phyloP scores from a whole-genome alignment of 2,888 invertebrate species.

The Perizoma affinitatum region DNA sequence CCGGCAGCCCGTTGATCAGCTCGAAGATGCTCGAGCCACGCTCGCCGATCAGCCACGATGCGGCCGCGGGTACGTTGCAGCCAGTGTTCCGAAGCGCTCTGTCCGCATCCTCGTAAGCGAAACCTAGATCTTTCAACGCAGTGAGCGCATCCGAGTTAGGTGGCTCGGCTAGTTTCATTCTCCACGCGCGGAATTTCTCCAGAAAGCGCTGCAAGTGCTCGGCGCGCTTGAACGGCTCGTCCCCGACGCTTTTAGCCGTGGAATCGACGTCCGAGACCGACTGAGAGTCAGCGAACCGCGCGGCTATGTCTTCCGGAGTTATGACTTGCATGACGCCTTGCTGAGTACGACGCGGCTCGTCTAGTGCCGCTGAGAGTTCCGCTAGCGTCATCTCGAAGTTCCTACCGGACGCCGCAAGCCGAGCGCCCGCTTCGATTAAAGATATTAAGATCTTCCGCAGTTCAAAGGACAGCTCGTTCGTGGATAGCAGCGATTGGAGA shows the following conservation, averaged over 20 bases:
- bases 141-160: conserved; percentile 62
- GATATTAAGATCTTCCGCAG: conserved; percentile 74
- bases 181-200: conserved; percentile 72
- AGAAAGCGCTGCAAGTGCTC: conserved; percentile 69
- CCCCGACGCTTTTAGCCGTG: conserved; percentile 31
- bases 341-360: conserved; percentile 58
- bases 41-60: conserved; percentile 74
- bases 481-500: conserved; percentile 71
- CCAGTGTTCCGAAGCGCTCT: conserved; percentile 67
- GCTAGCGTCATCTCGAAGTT: conserved; percentile 70
- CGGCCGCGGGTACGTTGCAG: conserved; percentile 74
- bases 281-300: conserved; percentile 47
- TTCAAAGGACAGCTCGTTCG: conserved; percentile 73
- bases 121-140: conserved; percentile 68
- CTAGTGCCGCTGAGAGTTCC: conserved; percentile 68
- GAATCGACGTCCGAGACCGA: conserved; percentile 35
- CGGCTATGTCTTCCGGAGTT: conserved; percentile 72
- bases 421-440: conserved; percentile 73
- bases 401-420: conserved; percentile 70
- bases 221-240: conserved; percentile 60
- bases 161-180: conserved; percentile 60
- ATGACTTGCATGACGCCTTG: conserved; percentile 64
- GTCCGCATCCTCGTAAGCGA: conserved; percentile 62
- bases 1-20: conserved; percentile 69
- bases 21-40: conserved; percentile 75